phyloP scores from a whole-genome alignment of 2,113 vertebrate genomes.

The Hippocampus zosterae region DNA sequence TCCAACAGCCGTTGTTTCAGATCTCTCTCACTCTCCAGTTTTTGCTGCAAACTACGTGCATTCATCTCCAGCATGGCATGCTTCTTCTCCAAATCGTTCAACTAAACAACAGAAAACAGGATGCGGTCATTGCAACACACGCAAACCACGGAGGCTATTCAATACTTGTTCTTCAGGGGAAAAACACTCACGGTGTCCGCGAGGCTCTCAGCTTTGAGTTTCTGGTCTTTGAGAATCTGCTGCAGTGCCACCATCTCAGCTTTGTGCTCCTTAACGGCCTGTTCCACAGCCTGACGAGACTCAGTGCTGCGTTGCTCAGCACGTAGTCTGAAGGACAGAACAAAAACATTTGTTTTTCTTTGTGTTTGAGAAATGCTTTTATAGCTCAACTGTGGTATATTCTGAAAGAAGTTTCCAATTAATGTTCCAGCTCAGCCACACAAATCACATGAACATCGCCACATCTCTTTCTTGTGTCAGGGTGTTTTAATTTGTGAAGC shows the following conservation, averaged over 20 bases:
- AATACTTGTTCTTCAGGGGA: neutral
- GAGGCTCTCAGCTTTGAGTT: constrained; percentile 94
- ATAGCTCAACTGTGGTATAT: too few relatives aligned
- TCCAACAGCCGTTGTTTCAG: constrained; percentile 95
- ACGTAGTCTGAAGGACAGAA: constrained; percentile 71
- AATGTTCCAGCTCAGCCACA: neutral
- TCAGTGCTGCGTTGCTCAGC: constrained; percentile 93
- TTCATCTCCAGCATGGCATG: constrained; percentile 98
- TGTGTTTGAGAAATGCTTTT: neutral
- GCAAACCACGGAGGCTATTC: neutral
- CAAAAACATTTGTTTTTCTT: neutral
- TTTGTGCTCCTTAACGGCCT: constrained; percentile 97
- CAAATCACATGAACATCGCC: neutral
- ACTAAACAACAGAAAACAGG: constrained; percentile 61
- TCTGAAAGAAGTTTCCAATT: neutral
- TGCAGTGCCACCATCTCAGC: constrained; percentile 93
- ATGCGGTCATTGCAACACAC: constrained; percentile 1
- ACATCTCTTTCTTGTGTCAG: neutral
- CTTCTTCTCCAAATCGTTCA: constrained; percentile 97
- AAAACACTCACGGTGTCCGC: constrained; percentile 84
- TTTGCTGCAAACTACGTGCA: constrained; percentile 91
- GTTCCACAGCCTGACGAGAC: constrained; percentile 91
- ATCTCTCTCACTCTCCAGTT: constrained; percentile 93
- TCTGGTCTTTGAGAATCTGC: constrained; percentile 97
- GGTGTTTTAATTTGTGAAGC: constrained; percentile 11